Conservation (phyloP, 2,113 vertebrate genomes). For the Oceanodroma tethys region DNA sequence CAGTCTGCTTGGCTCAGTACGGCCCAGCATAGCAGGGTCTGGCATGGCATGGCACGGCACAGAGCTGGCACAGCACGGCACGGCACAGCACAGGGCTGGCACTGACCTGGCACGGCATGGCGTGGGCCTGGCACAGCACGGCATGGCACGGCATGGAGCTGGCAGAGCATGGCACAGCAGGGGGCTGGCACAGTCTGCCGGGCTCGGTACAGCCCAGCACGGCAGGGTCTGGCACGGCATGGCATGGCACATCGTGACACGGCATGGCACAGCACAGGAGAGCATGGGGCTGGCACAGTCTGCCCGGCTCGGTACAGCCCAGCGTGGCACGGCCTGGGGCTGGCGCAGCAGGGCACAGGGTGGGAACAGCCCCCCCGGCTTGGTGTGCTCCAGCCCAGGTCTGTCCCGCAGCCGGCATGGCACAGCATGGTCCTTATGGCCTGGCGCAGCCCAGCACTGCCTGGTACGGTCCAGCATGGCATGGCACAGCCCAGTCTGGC, state of each 20-base stretch:
- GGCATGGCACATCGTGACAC: not conserved
- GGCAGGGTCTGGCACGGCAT: not conserved
- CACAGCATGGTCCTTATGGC: not conserved
- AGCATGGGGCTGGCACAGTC: not conserved
- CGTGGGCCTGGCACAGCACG: not conserved
- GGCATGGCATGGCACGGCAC: not conserved
- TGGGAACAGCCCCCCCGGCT: not conserved
- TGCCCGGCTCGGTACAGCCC: not conserved
- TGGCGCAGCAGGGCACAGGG: not conserved
- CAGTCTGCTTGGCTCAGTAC: too few species aligned
- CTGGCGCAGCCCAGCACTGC: too few species aligned
- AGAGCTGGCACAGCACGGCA: not conserved
- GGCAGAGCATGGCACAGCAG: accelerated
- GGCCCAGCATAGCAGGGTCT: too few species aligned
- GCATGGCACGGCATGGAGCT: too few species aligned
- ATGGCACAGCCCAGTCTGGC: too few species aligned
- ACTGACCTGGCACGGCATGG: not conserved
- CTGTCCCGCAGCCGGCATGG: accelerated
- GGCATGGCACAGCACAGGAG: not conserved
- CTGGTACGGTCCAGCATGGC: not conserved
- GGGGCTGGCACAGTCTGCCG: not conserved
- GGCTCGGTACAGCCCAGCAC: not conserved
- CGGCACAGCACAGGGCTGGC: not conserved
- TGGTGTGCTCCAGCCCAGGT: not conserved
- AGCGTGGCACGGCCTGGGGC: accelerated